Conservation (phyloP, 2,113 vertebrate genomes). For the Lepus europaeus region DNA sequence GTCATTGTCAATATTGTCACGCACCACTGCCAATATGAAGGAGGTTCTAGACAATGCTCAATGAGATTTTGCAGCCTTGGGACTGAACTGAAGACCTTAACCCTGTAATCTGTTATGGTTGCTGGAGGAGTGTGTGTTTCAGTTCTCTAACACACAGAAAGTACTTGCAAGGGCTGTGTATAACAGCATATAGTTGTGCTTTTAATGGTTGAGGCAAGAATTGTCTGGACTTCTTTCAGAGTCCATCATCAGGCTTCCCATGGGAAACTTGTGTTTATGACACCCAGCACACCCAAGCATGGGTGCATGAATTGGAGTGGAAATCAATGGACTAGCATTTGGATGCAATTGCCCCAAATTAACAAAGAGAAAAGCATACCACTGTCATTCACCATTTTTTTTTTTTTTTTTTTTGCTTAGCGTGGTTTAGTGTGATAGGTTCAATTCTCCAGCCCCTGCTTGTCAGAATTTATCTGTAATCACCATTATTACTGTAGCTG, state of each 20-base stretch:
- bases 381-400: conserved; percentile 85
- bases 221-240: conserved; percentile 54
- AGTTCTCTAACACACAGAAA: not conserved
- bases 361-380: conserved; percentile 85
- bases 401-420: conserved; percentile 84
- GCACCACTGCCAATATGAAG: conserved; percentile 31
- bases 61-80: conserved; percentile 54
- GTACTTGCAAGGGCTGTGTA: not conserved
- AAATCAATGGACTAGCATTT: conserved; percentile 88
- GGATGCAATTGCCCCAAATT: conserved; percentile 88
- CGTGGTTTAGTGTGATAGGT: conserved; percentile 79
- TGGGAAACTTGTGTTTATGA: conserved; percentile 74
- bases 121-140: conserved; percentile 46
- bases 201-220: conserved; percentile 41
- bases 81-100: conserved; percentile 67
- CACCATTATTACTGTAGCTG: conserved; percentile 74
- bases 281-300: conserved; percentile 84
- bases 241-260: conserved; percentile 49
- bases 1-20: not conserved
- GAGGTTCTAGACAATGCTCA: not conserved
- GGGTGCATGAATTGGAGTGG: conserved; percentile 83
- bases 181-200: not conserved
- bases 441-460: conserved; percentile 83
- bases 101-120: conserved; percentile 56
- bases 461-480: conserved; percentile 79